Conservation (phyloP, 2,113 vertebrate species). For the Dicerorhinus sumatrensis region DNA sequence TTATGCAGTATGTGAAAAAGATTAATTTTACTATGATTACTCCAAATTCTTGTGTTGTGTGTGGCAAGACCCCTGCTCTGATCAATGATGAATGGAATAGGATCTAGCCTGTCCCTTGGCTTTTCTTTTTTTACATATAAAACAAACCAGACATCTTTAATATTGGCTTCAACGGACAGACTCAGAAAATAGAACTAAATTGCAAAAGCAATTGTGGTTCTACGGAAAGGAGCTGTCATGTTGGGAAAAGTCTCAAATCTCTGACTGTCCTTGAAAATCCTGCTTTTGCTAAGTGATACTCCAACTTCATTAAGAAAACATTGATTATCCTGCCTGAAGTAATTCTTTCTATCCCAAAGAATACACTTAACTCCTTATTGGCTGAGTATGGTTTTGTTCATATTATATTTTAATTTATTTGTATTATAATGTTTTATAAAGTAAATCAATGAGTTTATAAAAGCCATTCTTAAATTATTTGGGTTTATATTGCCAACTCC, state of each 20-base stretch:
- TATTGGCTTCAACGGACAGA: not conserved
- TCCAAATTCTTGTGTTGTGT: not conserved
- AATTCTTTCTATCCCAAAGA: not conserved
- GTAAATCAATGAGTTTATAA: not conserved
- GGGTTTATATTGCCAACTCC: not conserved
- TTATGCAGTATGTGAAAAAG: not conserved
- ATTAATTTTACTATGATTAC: conserved; percentile 49
- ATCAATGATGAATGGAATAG: conserved; percentile 22
- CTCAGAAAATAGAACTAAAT: not conserved
- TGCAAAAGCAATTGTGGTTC: not conserved
- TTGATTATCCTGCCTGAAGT: not conserved
- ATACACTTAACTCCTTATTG: not conserved
- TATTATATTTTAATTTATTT: not conserved
- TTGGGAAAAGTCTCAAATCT: not conserved
- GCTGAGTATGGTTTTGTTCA: not conserved
- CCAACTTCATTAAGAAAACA: not conserved
- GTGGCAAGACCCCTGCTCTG: not conserved
- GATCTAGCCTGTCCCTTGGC: not conserved
- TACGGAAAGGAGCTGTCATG: not conserved
- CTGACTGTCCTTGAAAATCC: not conserved
- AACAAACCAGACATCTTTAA: not conserved
- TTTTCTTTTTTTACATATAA: conserved; percentile 45
- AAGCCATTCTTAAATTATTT: not conserved
- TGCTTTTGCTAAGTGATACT: not conserved
- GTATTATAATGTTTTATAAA: not conserved